Conservation (phyloP, 1,140 invertebrate species). For the Drosophila tristis region DNA sequence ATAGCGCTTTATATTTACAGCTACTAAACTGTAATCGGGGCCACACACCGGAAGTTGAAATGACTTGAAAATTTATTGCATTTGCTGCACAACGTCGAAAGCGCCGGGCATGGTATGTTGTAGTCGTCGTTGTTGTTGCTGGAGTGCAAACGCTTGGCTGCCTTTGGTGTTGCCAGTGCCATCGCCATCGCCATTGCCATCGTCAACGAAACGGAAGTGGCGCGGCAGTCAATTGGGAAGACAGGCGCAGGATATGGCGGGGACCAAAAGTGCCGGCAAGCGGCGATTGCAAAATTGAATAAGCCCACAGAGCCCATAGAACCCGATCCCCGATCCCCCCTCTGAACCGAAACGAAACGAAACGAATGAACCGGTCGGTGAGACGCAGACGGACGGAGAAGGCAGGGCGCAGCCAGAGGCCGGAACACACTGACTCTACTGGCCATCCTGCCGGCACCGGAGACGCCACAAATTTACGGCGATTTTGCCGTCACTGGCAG, state of each 20-base stretch:
- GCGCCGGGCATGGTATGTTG: conserved; percentile 33
- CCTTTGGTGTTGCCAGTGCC: conserved; percentile 37
- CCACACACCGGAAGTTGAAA: conserved; percentile 81
- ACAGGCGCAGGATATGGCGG: conserved; percentile 62
- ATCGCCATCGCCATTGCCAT: conserved; percentile 26
- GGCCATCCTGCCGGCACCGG: neutral
- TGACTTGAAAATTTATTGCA: conserved; percentile 83
- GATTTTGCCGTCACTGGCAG: conserved; percentile 64
- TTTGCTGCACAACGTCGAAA: conserved; percentile 58
- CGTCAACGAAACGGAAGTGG: conserved; percentile 70
- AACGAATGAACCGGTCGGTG: neutral
- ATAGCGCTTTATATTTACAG: conserved; percentile 74
- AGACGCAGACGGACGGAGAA: no score
- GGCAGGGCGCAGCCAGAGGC: conserved; percentile 11
- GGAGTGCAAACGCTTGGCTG: conserved; percentile 55
- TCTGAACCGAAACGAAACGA: conserved; percentile 7
- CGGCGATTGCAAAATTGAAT: conserved; percentile 76
- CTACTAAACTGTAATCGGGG: conserved; percentile 82
- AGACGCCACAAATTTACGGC: conserved; percentile 67
- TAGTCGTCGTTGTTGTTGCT: conserved; percentile 35
- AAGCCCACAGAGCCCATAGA: conserved; percentile 63
- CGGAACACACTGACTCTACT: conserved; percentile 16
- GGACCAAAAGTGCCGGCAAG: conserved; percentile 27
- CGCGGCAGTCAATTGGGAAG: conserved; percentile 77
- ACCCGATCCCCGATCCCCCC: conserved; percentile 20